Percentiles rank a stretch among this genome's conserved stretches.
phyloP scores from a whole-genome alignment of 1,140 invertebrate genomes.

The Radopholus similis region DNA sequence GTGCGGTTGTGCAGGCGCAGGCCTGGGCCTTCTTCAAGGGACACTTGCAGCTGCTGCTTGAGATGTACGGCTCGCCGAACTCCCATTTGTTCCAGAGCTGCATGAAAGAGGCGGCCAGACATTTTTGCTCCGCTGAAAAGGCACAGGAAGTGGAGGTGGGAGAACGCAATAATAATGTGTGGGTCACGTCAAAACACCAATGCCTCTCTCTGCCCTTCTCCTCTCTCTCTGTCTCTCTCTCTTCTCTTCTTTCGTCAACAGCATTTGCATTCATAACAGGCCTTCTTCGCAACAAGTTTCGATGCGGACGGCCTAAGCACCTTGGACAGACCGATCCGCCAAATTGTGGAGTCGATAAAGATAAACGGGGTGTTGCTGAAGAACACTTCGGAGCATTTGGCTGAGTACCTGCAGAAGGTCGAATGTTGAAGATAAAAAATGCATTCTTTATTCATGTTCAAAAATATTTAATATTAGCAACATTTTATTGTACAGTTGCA shows the following conservation, averaged over 20 bases:
- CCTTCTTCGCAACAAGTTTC: slow-evolving; percentile 20
- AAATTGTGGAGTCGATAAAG: slow-evolving; percentile 19
- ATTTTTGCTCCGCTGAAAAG: slow-evolving; percentile 10
- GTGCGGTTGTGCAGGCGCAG: slow-evolving; percentile 71
- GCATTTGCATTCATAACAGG: slow-evolving; percentile 13
- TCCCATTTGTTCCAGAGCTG: slow-evolving; percentile 48
- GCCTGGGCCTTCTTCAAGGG: slow-evolving; percentile 86
- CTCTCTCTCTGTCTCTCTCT: too few relatives aligned
- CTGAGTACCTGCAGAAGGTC: slow-evolving; percentile 5
- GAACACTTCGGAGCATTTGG: slow-evolving; percentile 7
- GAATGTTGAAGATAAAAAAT: too few relatives aligned
- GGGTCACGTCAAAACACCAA: too few relatives aligned
- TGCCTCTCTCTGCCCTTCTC: too few relatives aligned
- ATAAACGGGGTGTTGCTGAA: slow-evolving; percentile 28
- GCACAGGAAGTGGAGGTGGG: slow-evolving; percentile 22
- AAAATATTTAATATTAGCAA: too few relatives aligned
- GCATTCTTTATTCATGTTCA: too few relatives aligned
- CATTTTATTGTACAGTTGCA: too few relatives aligned
- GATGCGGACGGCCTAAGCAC: neutral
- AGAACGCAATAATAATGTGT: too few relatives aligned
- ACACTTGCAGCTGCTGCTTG: slow-evolving; percentile 71
- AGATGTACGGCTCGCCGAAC: slow-evolving; percentile 41
- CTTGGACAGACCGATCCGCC: slow-evolving; percentile 23
- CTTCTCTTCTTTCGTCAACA: too few relatives aligned
- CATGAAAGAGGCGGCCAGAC: slow-evolving; percentile 20